Percentiles rank a stretch among this genome's conserved stretches.
Evolutionary conservation across 1,140 invertebrate species (phyloP).

Genomic region (Leptopilina boulardi): DNA sequence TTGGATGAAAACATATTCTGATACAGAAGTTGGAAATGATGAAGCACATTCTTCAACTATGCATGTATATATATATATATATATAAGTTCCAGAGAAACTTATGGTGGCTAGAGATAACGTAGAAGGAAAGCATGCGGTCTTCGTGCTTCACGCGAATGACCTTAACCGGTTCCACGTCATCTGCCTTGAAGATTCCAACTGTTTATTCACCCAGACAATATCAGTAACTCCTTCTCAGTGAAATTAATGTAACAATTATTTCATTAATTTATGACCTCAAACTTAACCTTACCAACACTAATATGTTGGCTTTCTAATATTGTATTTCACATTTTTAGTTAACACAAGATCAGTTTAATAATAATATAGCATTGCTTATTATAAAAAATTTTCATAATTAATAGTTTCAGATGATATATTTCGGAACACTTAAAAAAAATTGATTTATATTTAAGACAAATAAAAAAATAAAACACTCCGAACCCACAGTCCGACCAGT

Average conservation of each 20-base stretch:
- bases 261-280: too few species aligned
- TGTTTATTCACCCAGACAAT: background rate
- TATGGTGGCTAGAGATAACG: background rate
- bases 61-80: too few species aligned
- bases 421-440: too few species aligned
- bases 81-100: background rate
- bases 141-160: background rate
- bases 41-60: background rate
- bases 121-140: background rate
- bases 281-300: too few species aligned
- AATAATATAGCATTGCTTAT: too few species aligned
- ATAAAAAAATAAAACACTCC: background rate
- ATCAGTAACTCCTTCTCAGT: too few species aligned
- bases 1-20: background rate
- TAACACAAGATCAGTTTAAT: too few species aligned
- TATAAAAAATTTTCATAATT: background rate
- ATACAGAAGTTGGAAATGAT: background rate
- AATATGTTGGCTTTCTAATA: too few species aligned
- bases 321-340: too few species aligned
- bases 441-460: too few species aligned
- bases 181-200: background rate
- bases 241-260: too few species aligned
- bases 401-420: background rate
- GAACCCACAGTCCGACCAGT: background rate
- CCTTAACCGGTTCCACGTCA: conserved; percentile 25